A percentile compares a stretch with the other conserved stretches of the same genome.
These are phyloP conservation scores for Mimumesa dahlbomi DNA, from an alignment of 2,888 invertebrate genomes.

Conservation along the genomic window DNA sequence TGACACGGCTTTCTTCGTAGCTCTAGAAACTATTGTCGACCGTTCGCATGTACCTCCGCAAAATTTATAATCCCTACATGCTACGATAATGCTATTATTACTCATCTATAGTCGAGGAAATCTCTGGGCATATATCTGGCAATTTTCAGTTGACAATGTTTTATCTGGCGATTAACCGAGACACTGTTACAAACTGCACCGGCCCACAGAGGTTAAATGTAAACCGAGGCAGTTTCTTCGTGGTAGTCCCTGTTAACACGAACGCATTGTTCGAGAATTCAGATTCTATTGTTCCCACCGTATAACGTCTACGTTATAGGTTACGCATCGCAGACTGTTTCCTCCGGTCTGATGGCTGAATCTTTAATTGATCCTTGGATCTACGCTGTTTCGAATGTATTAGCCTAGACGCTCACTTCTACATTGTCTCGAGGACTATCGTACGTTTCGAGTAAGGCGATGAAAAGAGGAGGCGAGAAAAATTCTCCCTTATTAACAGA, in stretches of 20 bases:
- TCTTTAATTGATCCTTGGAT: too few species aligned
- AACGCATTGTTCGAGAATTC: conserved; percentile 18
- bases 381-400: too few species aligned
- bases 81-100: too few species aligned
- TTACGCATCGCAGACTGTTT: too few species aligned
- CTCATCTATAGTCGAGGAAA: too few species aligned
- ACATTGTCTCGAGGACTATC: too few species aligned
- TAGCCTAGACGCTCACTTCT: too few species aligned
- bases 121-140: too few species aligned
- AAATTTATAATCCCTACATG: too few species aligned
- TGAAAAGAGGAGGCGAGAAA: not conserved
- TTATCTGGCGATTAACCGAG: conserved; percentile 38
- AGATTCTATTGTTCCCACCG: conserved; percentile 24
- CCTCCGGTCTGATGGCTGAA: too few species aligned
- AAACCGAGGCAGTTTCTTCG: conserved; percentile 26
- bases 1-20: conserved; percentile 56
- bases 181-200: conserved; percentile 23
- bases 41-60: too few species aligned
- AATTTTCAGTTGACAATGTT: not conserved
- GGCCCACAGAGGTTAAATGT: conserved; percentile 35
- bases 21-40: conserved; percentile 42
- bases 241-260: conserved; percentile 6
- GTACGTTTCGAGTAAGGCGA: too few species aligned
- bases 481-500: not conserved
- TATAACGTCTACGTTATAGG: not conserved